A percentile compares a stretch with the other conserved stretches of the same genome.
Conservation (phyloP, 2,113 vertebrate genomes). For the Telmatochromis sp. region DNA sequence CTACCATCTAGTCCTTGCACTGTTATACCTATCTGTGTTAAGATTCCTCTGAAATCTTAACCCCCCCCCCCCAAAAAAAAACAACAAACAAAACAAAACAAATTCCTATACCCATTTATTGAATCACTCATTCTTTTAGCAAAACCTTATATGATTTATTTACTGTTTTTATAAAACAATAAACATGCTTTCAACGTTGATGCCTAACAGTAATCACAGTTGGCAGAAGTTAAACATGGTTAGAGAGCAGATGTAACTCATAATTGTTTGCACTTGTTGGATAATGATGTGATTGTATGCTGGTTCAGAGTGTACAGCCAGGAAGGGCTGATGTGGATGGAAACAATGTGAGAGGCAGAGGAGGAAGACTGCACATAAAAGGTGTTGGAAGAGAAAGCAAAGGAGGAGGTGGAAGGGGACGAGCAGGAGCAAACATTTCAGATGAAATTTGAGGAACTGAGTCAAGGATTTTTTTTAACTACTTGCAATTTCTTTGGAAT, state of each 20-base stretch:
- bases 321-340: not conserved
- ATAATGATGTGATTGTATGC: not conserved
- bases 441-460: not conserved
- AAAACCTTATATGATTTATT: not conserved
- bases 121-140: not conserved
- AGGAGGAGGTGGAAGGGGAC: not conserved
- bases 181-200: not conserved
- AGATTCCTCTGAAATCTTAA: not conserved
- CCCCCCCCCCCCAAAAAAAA: rapidly evolving
- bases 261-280: not conserved
- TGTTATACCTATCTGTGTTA: not conserved
- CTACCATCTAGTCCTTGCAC: not conserved
- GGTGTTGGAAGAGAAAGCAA: not conserved
- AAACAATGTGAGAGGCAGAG: not conserved
- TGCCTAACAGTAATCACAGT: not conserved
- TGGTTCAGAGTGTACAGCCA: not conserved
- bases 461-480: not conserved
- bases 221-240: not conserved
- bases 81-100: not conserved
- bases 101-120: not conserved
- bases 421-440: not conserved
- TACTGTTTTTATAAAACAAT: not conserved
- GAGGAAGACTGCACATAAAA: not conserved
- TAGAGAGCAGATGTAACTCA: not conserved
- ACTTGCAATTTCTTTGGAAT: not conserved